Base-by-base conservation (phyloP, 2,888 invertebrate genomes). In the Tipula helvola region DNA sequence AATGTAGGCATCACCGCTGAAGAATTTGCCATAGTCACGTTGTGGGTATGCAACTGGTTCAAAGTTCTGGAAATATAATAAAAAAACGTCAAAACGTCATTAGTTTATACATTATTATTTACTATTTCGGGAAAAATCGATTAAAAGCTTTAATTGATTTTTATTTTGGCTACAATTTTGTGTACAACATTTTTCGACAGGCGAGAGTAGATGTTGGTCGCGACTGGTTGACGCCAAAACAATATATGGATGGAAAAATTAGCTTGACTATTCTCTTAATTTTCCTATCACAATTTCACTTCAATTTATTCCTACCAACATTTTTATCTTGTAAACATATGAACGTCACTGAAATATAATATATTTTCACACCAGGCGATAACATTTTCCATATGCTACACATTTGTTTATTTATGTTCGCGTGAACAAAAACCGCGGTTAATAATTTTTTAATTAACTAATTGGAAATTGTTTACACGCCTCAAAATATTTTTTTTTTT, bases 1-100 rank as follows among this genome's bases (percentile, higher is more conserved):
- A 87, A 97, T 95, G 90, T 97, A 97, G 0, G 97, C 97, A 90
- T 97, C 97, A 0, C 97, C 97, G 87, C 95, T 95, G 90, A 94
- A 95, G 92, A 97, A 97, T 91, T 96, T 96, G 2, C 97, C 97
- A 90, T 94, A 94, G 88, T 96, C 95, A 85, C 92, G 93, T 87
- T 93, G 93, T 0, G 96, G 93, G 86, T 96, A 95, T 0, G 94
- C 92, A 0, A 95, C 95, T 2, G 97, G 95, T 88, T 96, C 95
- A 90, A 97, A 97, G 89, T 96, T 94, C 95, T 97, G 92, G 13
- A 94, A 93, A 89, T 88, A 89, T 7, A 39, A 39, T 39, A 39
- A 39, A 39, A 39, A 39, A 89, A 87, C 52, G 13, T 41, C 41
- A 41, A 10, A 7, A 44, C 8, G 12, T 42, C 10, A 10, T 2